These are phyloP conservation scores for Nipponacmea schrenckii DNA, from an alignment of 2,888 invertebrate species.

Conservation along the genomic window DNA sequence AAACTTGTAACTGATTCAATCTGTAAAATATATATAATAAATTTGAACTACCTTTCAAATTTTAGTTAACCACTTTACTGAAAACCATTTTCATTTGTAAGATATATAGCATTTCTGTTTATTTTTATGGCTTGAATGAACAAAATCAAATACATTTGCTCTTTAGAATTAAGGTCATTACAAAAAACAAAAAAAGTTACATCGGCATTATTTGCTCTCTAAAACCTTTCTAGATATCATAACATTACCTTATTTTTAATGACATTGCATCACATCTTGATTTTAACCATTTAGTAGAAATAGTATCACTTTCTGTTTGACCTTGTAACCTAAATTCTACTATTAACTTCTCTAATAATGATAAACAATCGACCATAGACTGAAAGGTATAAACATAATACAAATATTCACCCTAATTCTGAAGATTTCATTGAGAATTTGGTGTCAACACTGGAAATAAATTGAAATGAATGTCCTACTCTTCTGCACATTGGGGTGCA, in stretches of 20 bases:
- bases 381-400: conserved; percentile 24
- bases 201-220: too few relatives aligned
- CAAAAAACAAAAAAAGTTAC: too few relatives aligned
- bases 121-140: too few relatives aligned
- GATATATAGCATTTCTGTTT: too few relatives aligned
- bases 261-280: conserved; percentile 60
- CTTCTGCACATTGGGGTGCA: too few relatives aligned
- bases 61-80: too few relatives aligned
- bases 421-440: not conserved
- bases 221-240: too few relatives aligned
- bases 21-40: conserved; percentile 36
- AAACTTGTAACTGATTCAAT: conserved; percentile 54
- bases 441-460: too few relatives aligned
- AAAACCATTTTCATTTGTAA: too few relatives aligned
- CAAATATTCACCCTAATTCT: not conserved
- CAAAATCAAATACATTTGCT: too few relatives aligned
- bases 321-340: conserved; percentile 47
- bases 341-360: conserved; percentile 51
- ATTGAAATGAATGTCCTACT: too few relatives aligned
- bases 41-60: not conserved
- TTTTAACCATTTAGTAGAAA: conserved; percentile 54
- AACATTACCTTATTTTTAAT: conserved; percentile 57
- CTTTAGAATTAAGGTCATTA: too few relatives aligned
- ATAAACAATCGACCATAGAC: conserved; percentile 54
- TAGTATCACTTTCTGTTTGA: conserved; percentile 50